Evolutionary conservation across 2,888 invertebrate species (phyloP).

Genomic region (Lasius platythorax): DNA sequence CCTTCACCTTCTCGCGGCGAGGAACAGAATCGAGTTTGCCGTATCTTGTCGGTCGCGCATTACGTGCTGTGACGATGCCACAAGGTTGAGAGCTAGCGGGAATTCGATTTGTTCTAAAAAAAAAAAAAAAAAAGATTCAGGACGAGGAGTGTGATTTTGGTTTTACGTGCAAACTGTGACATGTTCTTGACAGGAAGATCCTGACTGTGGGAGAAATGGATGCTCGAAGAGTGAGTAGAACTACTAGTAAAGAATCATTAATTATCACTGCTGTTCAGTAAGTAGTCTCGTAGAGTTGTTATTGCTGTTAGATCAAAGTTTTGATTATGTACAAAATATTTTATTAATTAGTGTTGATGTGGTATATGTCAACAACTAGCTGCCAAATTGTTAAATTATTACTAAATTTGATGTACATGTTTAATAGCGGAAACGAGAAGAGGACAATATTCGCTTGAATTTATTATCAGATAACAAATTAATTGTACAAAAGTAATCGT

Average conservation of each 20-base stretch:
- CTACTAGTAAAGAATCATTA: not conserved
- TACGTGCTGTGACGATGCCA: slow-evolving; percentile 40
- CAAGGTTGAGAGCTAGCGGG: not conserved
- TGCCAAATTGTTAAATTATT: slow-evolving; percentile 11
- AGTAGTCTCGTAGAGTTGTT: not conserved
- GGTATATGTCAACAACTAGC: not conserved
- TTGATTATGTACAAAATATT: not conserved
- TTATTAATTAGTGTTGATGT: not conserved
- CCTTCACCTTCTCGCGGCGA: slow-evolving; percentile 44
- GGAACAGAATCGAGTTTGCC: slow-evolving; percentile 15
- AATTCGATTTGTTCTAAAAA: not conserved
- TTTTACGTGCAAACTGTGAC: slow-evolving; percentile 74
- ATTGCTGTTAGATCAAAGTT: not conserved
- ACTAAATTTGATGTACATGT: not conserved
- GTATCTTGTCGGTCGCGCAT: slow-evolving; percentile 21
- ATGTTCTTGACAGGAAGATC: slow-evolving; percentile 75
- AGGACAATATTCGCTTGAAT: not conserved
- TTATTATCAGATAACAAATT: not conserved
- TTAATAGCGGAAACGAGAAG: not conserved
- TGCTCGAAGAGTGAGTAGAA: slow-evolving; percentile 80
- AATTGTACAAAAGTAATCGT: slow-evolving; percentile 8
- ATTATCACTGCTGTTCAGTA: not conserved
- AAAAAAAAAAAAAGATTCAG: not conserved
- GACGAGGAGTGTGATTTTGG: slow-evolving; percentile 54
- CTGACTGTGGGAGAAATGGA: slow-evolving; percentile 78